A percentile compares a stretch with the other conserved stretches of the same genome.
Evolutionary conservation across 2,888 invertebrate genomes (phyloP).

Genomic region (Ryuthela nishihirai): DNA sequence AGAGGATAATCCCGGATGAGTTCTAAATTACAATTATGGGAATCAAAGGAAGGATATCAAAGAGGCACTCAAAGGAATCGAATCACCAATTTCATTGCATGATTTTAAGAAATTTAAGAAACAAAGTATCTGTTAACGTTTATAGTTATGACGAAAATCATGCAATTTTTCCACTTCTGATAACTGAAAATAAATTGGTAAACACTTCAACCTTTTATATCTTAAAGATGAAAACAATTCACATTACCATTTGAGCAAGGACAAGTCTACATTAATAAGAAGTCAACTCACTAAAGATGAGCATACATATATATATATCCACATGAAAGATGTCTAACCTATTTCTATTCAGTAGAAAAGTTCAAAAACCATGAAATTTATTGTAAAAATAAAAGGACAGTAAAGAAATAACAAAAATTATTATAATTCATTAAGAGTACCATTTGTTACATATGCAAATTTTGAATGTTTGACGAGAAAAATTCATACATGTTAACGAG

Average conservation of each 20-base stretch:
- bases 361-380: background rate
- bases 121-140: too few relatives aligned
- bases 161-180: too few relatives aligned
- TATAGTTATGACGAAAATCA: too few relatives aligned
- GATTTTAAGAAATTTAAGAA: too few relatives aligned
- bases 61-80: too few relatives aligned
- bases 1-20: background rate
- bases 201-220: background rate
- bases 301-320: background rate
- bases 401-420: background rate
- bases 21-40: background rate
- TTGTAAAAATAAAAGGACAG: conserved; percentile 1
- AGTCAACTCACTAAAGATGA: background rate
- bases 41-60: too few relatives aligned
- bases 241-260: background rate
- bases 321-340: background rate
- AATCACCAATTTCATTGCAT: too few relatives aligned
- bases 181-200: too few relatives aligned
- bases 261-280: background rate
- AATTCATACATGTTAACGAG: background rate
- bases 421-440: background rate
- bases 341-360: background rate
- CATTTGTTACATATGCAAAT: conserved; percentile 1
- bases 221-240: background rate
- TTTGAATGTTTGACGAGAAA: conserved; percentile 3